Percentiles rank a stretch among this genome's conserved stretches.
Evolutionary conservation across 2,113 vertebrate genomes (phyloP).

Genomic region (Canis aureus): DNA sequence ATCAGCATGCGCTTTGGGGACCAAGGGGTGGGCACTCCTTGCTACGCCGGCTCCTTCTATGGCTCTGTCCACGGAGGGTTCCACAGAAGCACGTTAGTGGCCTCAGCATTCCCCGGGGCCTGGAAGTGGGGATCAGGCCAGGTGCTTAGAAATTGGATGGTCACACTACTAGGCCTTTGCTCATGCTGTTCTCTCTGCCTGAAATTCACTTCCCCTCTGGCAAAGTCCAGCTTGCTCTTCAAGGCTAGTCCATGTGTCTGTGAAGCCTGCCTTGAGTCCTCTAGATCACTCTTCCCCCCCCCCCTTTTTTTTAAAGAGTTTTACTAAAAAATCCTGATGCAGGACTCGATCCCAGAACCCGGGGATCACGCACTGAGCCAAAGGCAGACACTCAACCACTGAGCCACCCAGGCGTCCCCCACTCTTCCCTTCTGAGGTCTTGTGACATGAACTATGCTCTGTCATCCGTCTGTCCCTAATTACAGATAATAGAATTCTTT

Average conservation of each 20-base stretch:
- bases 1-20: not conserved
- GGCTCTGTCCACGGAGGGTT: not conserved
- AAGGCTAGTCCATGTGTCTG: not conserved
- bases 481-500: not conserved
- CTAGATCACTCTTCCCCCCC: not conserved
- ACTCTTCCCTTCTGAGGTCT: not conserved
- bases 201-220: not conserved
- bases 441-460: not conserved
- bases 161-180: not conserved
- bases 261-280: not conserved
- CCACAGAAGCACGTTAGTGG: not conserved
- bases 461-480: not conserved
- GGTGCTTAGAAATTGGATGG: not conserved
- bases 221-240: not conserved
- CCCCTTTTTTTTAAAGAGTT: no score
- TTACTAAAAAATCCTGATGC: no score
- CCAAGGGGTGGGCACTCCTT: accelerated
- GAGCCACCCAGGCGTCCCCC: no score
- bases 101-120: not conserved
- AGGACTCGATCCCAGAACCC: no score
- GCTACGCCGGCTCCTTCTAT: not conserved
- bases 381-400: no score
- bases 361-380: no score
- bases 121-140: not conserved
- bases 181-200: not conserved